Evolutionary conservation across 2,888 invertebrate species (phyloP).

Genomic region (Gibbula magus): DNA sequence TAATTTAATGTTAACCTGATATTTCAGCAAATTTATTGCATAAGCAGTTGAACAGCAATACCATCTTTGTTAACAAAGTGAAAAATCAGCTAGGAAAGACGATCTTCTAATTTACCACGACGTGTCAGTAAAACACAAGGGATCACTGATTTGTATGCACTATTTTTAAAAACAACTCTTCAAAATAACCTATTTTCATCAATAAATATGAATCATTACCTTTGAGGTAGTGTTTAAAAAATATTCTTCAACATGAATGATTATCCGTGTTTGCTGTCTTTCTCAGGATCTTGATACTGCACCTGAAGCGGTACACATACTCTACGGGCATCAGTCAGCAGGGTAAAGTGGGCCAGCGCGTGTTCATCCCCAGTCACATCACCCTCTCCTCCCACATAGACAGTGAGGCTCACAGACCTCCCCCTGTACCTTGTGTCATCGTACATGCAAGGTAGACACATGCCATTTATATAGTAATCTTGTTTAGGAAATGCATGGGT

Average conservation of each 20-base stretch:
- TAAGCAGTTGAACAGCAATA: no score
- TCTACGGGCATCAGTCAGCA: constrained; percentile 45
- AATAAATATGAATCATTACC: no score
- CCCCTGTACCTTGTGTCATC: constrained; percentile 39
- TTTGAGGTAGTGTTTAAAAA: no score
- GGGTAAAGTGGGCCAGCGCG: constrained; percentile 59
- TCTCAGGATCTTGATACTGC: constrained; percentile 68
- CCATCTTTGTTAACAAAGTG: no score
- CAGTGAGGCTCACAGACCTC: constrained; percentile 54
- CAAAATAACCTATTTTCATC: background rate
- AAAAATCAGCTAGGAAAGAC: no score
- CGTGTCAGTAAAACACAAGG: background rate
- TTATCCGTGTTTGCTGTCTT: background rate
- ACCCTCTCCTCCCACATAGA: constrained; percentile 57
- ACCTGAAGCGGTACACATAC: constrained; percentile 68
- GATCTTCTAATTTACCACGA: no score
- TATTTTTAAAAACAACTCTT: background rate
- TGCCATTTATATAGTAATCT: no score
- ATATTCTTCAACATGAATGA: background rate
- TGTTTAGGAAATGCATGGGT: no score
- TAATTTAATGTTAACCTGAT: no score
- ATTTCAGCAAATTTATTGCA: no score
- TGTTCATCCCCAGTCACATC: constrained; percentile 60
- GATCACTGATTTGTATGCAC: background rate
- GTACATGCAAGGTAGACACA: constrained; percentile 19